Conservation (phyloP, 2,113 vertebrate species). For the Cyanistes caeruleus region DNA sequence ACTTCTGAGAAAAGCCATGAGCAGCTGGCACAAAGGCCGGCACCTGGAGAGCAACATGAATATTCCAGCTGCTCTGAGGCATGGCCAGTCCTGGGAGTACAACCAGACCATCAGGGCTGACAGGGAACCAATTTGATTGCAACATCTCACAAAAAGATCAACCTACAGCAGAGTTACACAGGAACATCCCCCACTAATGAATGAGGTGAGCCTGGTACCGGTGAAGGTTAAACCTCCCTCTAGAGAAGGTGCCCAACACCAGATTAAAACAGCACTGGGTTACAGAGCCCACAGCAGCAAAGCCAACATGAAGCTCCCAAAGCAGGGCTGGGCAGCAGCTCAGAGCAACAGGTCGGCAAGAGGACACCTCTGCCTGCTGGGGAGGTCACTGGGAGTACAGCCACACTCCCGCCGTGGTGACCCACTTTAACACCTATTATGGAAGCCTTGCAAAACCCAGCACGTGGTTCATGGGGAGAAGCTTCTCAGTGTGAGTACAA, state of each 20-base stretch:
- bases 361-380: not conserved
- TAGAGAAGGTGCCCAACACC: not conserved
- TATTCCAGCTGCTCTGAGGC: not conserved
- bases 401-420: not conserved
- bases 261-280: not conserved
- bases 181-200: not conserved
- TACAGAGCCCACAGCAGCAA: not conserved
- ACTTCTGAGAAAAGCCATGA: not conserved
- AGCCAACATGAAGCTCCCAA: not conserved
- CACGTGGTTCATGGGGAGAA: accelerated
- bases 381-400: not conserved
- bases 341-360: not conserved
- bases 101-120: not conserved
- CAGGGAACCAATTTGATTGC: not conserved
- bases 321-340: not conserved
- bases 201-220: not conserved
- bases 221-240: not conserved
- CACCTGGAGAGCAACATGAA: not conserved
- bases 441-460: not conserved
- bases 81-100: not conserved
- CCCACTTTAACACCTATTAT: not conserved
- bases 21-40: not conserved
- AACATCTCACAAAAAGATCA: not conserved
- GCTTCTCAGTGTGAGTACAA: not conserved
- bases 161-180: not conserved